Conservation (phyloP, 1,140 invertebrate genomes). For the Tetramorium simillimum region DNA sequence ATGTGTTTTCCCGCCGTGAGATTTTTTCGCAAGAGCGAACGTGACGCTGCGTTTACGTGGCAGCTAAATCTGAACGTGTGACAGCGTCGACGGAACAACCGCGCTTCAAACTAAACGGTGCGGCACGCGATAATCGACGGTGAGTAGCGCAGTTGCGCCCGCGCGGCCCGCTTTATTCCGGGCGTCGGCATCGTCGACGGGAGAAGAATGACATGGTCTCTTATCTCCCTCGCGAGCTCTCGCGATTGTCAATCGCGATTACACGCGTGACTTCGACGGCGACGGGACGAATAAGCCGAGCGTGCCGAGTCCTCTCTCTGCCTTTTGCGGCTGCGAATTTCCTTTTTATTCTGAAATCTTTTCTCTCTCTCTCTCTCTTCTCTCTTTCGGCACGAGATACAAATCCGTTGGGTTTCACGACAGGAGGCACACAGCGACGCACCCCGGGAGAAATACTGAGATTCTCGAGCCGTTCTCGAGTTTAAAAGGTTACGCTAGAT, state of each 20-base stretch:
- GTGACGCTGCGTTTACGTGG: not conserved
- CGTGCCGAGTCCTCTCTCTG: conserved; percentile 12
- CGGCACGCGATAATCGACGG: conserved; percentile 30
- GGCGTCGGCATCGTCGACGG: not conserved
- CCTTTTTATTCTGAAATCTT: conserved; percentile 7
- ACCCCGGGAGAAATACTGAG: conserved; percentile 43
- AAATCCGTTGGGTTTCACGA: conserved; percentile 40
- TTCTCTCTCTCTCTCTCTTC: not conserved
- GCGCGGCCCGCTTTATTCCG: conserved; percentile 31
- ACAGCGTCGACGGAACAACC: not conserved
- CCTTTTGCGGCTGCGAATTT: conserved; percentile 45
- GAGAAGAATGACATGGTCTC: conserved; percentile 18
- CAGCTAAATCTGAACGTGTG: conserved; percentile 18
- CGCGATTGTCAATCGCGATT: conserved; percentile 28
- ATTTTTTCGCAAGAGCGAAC: conserved; percentile 37
- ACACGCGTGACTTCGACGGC: not conserved
- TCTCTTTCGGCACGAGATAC: conserved; percentile 15
- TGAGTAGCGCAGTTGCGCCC: conserved; percentile 4
- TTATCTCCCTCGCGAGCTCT: conserved; percentile 16
- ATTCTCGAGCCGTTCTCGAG: conserved; percentile 46
- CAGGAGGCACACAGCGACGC: not conserved
- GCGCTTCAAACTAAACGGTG: not conserved
- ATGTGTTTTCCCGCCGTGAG: not conserved
- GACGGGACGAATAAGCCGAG: conserved; percentile 44
- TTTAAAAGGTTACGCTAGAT: conserved; percentile 46